Percentiles rank a stretch among this genome's conserved stretches.
phyloP scores from a whole-genome alignment of 1,140 invertebrate genomes.

The Drosophila jambulina region DNA sequence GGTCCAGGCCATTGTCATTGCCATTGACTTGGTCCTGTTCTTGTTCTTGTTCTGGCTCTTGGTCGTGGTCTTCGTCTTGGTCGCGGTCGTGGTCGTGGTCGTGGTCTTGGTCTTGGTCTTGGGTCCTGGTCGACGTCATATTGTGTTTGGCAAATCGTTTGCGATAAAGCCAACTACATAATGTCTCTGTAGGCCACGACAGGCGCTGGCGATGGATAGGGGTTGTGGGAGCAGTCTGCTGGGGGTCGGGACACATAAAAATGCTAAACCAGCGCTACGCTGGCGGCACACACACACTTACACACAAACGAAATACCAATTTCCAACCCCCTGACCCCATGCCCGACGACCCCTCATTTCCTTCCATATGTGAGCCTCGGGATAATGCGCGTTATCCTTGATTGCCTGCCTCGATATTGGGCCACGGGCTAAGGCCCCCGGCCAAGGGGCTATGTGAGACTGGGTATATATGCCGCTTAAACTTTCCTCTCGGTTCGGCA shows the following conservation, averaged over 20 bases:
- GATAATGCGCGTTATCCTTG: slow-evolving; percentile 81
- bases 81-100: background rate
- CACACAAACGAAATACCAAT: slow-evolving; percentile 36
- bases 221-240: slow-evolving; percentile 1
- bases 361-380: slow-evolving; percentile 42
- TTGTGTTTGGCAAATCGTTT: slow-evolving; percentile 81
- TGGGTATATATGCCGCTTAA: slow-evolving; percentile 48
- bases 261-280: slow-evolving; percentile 74
- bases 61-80: background rate
- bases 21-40: slow-evolving; percentile 33
- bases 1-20: slow-evolving; percentile 64
- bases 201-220: slow-evolving; percentile 10
- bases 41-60: slow-evolving; percentile 10
- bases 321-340: slow-evolving; percentile 26
- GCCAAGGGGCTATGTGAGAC: slow-evolving; percentile 1
- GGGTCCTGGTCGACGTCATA: slow-evolving; percentile 65
- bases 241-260: slow-evolving; percentile 58
- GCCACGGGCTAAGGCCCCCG: slow-evolving; percentile 31
- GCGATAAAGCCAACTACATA: slow-evolving; percentile 82
- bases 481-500: slow-evolving; percentile 20
- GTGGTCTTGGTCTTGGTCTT: slow-evolving; percentile 13
- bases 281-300: slow-evolving; percentile 69
- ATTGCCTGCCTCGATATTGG: slow-evolving; percentile 74
- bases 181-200: slow-evolving; percentile 71
- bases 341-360: background rate